Conservation (phyloP, 2,888 invertebrate species). For the Chouioia cunea region DNA sequence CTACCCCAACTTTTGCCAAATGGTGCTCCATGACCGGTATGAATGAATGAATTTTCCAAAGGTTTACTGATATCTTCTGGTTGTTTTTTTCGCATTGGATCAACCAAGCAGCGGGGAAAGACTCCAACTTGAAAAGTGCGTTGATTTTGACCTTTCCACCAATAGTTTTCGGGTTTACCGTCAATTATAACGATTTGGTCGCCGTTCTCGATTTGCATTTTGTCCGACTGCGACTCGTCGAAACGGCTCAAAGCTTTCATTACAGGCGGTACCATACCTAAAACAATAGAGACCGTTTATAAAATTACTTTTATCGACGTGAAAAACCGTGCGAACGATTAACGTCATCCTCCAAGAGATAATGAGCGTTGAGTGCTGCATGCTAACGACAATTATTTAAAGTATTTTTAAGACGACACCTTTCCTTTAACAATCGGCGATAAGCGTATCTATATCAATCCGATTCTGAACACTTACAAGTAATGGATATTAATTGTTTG, state of each 20-base stretch:
- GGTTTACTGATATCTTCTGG: slow-evolving; percentile 84
- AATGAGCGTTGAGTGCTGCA: too few species aligned
- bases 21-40: slow-evolving; percentile 81
- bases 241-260: slow-evolving; percentile 78
- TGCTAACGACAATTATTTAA: too few species aligned
- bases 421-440: too few species aligned
- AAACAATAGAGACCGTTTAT: neutral
- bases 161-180: slow-evolving; percentile 87
- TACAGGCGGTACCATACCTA: slow-evolving; percentile 74
- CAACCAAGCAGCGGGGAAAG: slow-evolving; percentile 85
- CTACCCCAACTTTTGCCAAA: slow-evolving; percentile 88
- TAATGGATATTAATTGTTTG: too few species aligned
- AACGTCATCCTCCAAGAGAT: too few species aligned
- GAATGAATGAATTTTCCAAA: slow-evolving; percentile 84
- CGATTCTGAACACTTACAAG: too few species aligned
- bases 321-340: too few species aligned
- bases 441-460: too few species aligned
- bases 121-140: slow-evolving; percentile 88
- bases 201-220: slow-evolving; percentile 82
- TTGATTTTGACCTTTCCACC: slow-evolving; percentile 97
- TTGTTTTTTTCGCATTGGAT: slow-evolving; percentile 78
- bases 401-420: too few species aligned
- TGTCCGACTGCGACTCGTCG: slow-evolving; percentile 76
- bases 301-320: neutral
- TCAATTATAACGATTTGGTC: slow-evolving; percentile 92